Conservation (phyloP, 1,140 invertebrate genomes). For the Branchinecta lindahli region DNA sequence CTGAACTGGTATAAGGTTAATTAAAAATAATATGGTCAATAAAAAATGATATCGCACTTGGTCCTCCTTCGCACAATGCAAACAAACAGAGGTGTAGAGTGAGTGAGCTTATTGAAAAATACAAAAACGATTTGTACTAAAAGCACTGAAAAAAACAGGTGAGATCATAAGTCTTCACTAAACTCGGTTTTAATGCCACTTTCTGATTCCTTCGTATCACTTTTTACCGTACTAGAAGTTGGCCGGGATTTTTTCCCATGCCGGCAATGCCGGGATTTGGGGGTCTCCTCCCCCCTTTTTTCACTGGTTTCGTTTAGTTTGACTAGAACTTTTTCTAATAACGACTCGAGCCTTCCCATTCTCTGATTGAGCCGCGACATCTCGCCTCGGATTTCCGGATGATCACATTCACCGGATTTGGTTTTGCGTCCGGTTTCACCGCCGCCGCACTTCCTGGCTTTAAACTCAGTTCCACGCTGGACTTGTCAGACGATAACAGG, state of each 20-base stretch:
- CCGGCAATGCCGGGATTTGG: background rate
- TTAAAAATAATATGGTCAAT: too few relatives aligned
- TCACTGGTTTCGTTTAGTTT: slow-evolving; percentile 1
- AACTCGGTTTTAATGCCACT: background rate
- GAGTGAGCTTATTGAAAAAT: background rate
- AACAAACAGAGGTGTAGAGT: too few relatives aligned
- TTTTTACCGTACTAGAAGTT: background rate
- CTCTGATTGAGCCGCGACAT: background rate
- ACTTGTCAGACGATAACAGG: background rate
- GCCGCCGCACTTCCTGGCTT: background rate
- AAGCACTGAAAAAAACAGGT: background rate
- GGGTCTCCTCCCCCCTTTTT: background rate
- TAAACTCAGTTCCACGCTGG: background rate
- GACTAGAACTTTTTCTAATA: slow-evolving; percentile 1
- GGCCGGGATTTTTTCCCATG: background rate
- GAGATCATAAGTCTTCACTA: slow-evolving; percentile 7
- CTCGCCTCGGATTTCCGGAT: background rate
- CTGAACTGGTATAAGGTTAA: too few relatives aligned
- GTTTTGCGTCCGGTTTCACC: background rate
- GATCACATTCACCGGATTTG: background rate
- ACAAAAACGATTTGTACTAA: background rate
- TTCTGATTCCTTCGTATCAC: background rate
- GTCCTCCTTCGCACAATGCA: too few relatives aligned
- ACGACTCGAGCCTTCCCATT: background rate
- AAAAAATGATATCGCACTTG: too few relatives aligned